Percentiles rank a stretch among this genome's conserved stretches.
Evolutionary conservation across 23 tunicate genomes (phyloP).

Genomic region (Phallusia fumigata): DNA sequence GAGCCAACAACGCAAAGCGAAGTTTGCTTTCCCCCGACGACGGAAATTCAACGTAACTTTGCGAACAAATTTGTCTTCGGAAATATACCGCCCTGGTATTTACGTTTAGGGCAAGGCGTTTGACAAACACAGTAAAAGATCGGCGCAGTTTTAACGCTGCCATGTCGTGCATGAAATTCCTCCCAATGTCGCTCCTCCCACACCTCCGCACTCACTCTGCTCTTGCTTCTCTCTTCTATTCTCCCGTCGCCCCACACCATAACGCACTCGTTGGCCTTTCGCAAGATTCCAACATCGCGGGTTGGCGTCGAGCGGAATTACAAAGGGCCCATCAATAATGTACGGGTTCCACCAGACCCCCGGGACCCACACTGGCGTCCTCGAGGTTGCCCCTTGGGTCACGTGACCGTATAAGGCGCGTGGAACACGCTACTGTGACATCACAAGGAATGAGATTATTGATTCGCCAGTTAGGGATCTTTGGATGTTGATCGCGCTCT

Average conservation of each 20-base stretch:
- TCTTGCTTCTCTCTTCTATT: too few species aligned
- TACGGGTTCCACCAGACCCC: conserved; percentile 11
- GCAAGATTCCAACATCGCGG: not conserved
- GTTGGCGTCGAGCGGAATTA: not conserved
- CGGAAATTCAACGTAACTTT: not conserved
- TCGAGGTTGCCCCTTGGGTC: not conserved
- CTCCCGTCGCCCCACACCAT: not conserved
- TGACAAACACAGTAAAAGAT: not conserved
- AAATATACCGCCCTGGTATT: not conserved
- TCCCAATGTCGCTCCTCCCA: too few species aligned
- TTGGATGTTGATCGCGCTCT: too few species aligned
- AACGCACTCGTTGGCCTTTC: not conserved
- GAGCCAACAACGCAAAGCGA: not conserved
- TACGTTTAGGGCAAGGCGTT: conserved; percentile 9
- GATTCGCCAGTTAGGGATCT: too few species aligned
- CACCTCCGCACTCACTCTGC: too few species aligned
- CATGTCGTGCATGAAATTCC: not conserved
- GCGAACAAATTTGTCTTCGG: not conserved
- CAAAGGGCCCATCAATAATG: not conserved
- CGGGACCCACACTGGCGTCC: not conserved
- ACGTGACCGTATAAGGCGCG: conserved; percentile 8
- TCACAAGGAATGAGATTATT: not conserved
- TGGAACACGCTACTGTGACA: not conserved
- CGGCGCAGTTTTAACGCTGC: too few species aligned
- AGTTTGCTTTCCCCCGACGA: not conserved